These are phyloP conservation scores for Aphelinus atriplicis DNA, from an alignment of 1,140 invertebrate genomes.

Conservation along the genomic window DNA sequence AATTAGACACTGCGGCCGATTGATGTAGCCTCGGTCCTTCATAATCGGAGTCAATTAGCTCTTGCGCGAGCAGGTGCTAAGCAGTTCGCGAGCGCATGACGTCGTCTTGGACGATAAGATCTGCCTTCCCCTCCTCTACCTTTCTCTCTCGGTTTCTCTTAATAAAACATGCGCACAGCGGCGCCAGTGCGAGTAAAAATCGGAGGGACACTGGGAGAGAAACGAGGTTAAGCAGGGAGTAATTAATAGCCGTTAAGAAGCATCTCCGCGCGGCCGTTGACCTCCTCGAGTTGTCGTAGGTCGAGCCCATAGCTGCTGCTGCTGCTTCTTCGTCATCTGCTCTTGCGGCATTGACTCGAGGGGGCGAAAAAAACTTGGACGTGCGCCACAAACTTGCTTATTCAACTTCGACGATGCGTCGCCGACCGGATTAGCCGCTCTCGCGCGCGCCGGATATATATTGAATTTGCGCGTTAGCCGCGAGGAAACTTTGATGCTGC, in stretches of 20 bases:
- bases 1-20: not conserved
- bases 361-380: constrained; percentile 18
- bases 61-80: constrained; percentile 1
- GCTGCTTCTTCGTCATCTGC: not conserved
- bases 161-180: too few relatives aligned
- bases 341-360: not conserved
- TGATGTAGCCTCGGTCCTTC: not conserved
- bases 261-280: not conserved
- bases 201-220: too few relatives aligned
- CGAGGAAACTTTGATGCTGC: too few relatives aligned
- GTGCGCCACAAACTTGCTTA: constrained; percentile 10
- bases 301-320: not conserved
- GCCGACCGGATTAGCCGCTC: too few relatives aligned
- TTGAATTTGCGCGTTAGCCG: too few relatives aligned
- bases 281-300: not conserved
- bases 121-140: too few relatives aligned
- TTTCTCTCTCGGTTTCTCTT: too few relatives aligned
- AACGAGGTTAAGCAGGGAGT: constrained; percentile 20
- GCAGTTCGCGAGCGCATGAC: not conserved
- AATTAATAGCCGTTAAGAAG: constrained; percentile 18
- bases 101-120: too few relatives aligned
- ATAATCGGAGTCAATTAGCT: constrained; percentile 1
- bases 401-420: not conserved
- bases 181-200: too few relatives aligned
- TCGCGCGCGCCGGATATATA: too few relatives aligned